Percentiles rank a stretch among this genome's conserved stretches.
phyloP scores from a whole-genome alignment of 2,797 vertebrate genomes.

The Percopsis omiscomaycus region DNA sequence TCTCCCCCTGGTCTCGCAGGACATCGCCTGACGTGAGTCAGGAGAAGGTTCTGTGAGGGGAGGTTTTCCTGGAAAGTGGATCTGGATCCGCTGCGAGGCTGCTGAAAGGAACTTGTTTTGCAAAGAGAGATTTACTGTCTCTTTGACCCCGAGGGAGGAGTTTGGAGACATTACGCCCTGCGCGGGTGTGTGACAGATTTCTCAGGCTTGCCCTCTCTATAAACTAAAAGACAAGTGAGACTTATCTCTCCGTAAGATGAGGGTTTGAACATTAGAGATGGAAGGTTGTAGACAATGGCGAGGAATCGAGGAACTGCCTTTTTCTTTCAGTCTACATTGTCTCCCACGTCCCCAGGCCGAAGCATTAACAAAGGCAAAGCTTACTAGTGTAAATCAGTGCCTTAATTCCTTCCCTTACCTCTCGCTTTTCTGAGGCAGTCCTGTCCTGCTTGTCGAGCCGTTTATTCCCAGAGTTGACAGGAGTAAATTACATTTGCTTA shows the following conservation, averaged over 20 bases:
- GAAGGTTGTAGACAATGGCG: slow-evolving; percentile 54
- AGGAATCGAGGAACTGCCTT: slow-evolving; percentile 38
- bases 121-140: slow-evolving; percentile 45
- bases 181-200: slow-evolving; percentile 52
- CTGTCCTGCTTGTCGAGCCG: slow-evolving; percentile 37
- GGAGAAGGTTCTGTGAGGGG: neutral
- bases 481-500: slow-evolving; percentile 47
- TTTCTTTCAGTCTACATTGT: slow-evolving; percentile 47
- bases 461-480: slow-evolving; percentile 46
- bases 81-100: slow-evolving; percentile 15
- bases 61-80: slow-evolving; percentile 2
- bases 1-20: slow-evolving; percentile 1
- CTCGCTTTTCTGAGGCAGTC: slow-evolving; percentile 53
- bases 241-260: slow-evolving; percentile 56
- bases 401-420: slow-evolving; percentile 61
- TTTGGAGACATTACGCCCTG: slow-evolving; percentile 33
- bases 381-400: slow-evolving; percentile 60
- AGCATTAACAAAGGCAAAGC: slow-evolving; percentile 57
- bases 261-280: slow-evolving; percentile 45
- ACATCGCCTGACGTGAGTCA: slow-evolving; percentile 11
- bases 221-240: slow-evolving; percentile 40
- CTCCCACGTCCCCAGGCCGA: slow-evolving; percentile 61
- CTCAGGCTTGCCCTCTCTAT: slow-evolving; percentile 34
- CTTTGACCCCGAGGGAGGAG: slow-evolving; percentile 53
- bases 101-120: slow-evolving; percentile 51